Percentiles rank a stretch among this genome's conserved stretches.
phyloP scores from a whole-genome alignment of 2,888 invertebrate genomes.

The Euproctis similis region DNA sequence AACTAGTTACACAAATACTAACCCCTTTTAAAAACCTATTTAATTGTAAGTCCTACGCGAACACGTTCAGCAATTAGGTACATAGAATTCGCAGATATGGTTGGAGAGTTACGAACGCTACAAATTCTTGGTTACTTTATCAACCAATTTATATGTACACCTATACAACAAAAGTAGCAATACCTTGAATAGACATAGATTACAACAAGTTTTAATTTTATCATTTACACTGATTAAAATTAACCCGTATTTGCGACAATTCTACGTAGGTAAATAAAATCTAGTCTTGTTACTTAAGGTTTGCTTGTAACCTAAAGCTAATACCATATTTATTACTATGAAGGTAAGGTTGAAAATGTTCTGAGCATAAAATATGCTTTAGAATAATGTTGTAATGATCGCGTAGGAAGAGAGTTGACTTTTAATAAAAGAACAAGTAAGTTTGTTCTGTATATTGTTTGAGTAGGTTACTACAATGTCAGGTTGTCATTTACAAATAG shows the following conservation, averaged over 20 bases:
- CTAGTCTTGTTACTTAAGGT: constrained; percentile 25
- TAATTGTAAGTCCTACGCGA: no score
- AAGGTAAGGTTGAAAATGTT: constrained; percentile 22
- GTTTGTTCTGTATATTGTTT: constrained; percentile 29
- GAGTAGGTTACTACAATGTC: no score
- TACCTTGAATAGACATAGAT: constrained; percentile 11
- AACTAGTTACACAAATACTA: no score
- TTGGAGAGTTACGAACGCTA: no score
- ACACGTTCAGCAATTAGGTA: no score
- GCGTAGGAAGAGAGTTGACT: constrained; percentile 37
- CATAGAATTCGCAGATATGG: no score
- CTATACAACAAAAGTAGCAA: no score
- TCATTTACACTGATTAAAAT: constrained; percentile 35
- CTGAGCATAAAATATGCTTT: constrained; percentile 9
- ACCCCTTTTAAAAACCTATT: no score
- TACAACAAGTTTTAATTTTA: constrained; percentile 42
- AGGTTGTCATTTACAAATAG: no score
- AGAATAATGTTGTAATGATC: constrained; percentile 23
- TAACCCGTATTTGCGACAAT: constrained; percentile 45
- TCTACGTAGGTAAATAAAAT: constrained; percentile 38
- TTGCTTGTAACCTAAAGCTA: constrained; percentile 17
- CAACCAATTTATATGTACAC: no score
- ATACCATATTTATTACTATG: constrained; percentile 15
- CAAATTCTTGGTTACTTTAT: no score
- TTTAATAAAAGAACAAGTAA: constrained; percentile 29